phyloP scores from a whole-genome alignment of 2,888 invertebrate genomes.

The Ellobium chinense region DNA sequence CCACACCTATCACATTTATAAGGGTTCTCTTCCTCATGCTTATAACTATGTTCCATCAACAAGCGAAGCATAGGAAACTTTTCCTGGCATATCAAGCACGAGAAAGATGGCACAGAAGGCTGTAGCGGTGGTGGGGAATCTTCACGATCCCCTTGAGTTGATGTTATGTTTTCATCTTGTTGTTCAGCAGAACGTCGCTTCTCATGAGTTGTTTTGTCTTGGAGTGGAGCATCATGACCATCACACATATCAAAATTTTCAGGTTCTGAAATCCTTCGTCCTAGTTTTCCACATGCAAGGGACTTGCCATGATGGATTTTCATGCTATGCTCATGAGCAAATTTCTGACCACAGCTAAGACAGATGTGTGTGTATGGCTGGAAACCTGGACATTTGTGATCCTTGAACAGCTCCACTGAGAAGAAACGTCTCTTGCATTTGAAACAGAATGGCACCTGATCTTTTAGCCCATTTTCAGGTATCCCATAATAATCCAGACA shows the following conservation, averaged over 20 bases:
- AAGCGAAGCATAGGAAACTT: constrained; percentile 3
- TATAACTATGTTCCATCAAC: constrained; percentile 32
- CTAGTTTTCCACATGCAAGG: neutral
- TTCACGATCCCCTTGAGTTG: too few species aligned
- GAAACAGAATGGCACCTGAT: constrained; percentile 23
- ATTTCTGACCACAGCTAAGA: constrained; percentile 5
- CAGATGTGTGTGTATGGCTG: neutral
- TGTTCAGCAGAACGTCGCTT: too few species aligned
- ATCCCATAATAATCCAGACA: constrained; percentile 20
- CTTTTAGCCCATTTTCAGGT: neutral
- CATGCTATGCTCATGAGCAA: neutral
- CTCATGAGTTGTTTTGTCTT: too few species aligned
- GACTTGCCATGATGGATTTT: neutral
- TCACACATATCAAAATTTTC: too few species aligned
- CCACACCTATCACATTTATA: constrained; percentile 8
- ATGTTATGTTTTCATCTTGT: too few species aligned
- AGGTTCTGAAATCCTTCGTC: too few species aligned
- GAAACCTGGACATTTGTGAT: neutral
- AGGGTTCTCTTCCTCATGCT: constrained; percentile 26
- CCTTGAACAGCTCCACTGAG: neutral
- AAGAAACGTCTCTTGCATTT: constrained; percentile 21
- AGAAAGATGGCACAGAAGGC: neutral
- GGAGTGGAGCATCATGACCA: too few species aligned
- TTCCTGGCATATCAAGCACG: constrained; percentile 17
- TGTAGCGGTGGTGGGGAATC: too few species aligned